Evolutionary conservation across 1,140 invertebrate species (phyloP), one percentile per base, ranked within the genome.

Genomic region (Euborellia annulipes): DNA sequence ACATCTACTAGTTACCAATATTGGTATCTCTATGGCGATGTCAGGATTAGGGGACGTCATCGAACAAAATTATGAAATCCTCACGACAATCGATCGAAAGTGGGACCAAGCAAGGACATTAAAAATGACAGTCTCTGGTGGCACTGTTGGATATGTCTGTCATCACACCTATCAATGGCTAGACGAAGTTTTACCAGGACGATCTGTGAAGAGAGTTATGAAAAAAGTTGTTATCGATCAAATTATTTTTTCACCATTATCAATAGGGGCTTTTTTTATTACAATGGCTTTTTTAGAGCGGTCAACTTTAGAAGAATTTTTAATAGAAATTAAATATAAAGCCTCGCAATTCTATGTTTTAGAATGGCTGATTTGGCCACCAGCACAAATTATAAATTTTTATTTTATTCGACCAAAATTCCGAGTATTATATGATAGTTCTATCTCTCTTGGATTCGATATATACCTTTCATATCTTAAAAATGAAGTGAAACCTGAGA

Each of bases 381-480:
- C 70, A 18, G 69, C 70, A 19, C 85, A 89, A 61, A 62, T 85
- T 16, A 64, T 89, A 14, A 94, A 93, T 63, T 95, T 95, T 65
- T 89, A 82, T 60, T 76, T 85, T 54, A 61, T 95, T 50, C 85
- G 88, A 16, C 78, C 77, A 3, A 75, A 69, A 56, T 95, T 78
- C 61, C 69, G 90, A 56, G 85, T 94, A 17, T 65, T 93, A 9
- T 94, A 90, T 64, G 90, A 94, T 58, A 94, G 86, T 62, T 76
- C 76, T 6, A 81, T 94, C 58, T 91, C 86, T 19, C 67, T 94
- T 56, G 82, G 85, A 8, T 93, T 91, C 67, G 89, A 95, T 62
- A 65, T 86, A 36, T 93, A 90, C 58, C 89, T 85, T n/a, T 91
- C 88, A 19, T 78, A 86, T 62, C 79, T 94, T n/a, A 89, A 85